Conservation (phyloP, 1,140 invertebrate species). For the Cyclina sinensis region DNA sequence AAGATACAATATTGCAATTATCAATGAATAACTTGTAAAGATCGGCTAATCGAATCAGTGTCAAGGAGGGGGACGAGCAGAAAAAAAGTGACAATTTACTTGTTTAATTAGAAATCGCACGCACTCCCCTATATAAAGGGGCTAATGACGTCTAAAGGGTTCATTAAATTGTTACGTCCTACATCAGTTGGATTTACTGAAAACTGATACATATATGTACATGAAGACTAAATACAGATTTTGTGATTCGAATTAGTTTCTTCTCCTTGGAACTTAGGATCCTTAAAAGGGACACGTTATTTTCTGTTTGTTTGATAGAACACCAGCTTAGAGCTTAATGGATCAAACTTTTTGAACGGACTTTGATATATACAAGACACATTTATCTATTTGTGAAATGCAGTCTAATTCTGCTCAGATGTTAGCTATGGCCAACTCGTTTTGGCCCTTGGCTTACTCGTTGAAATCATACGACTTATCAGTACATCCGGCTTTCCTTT, state of each 20-base stretch:
- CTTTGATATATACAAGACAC: neutral
- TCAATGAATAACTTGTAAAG: constrained; percentile 61
- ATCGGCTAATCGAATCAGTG: constrained; percentile 65
- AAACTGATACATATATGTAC: neutral
- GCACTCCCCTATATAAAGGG: constrained; percentile 36
- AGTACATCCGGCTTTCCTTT: constrained; percentile 52
- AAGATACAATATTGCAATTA: constrained; percentile 61
- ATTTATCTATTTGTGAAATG: constrained; percentile 13
- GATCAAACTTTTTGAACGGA: neutral
- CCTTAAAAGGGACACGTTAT: no score
- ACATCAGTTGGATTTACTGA: neutral
- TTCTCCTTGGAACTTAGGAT: no score
- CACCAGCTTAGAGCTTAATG: no score
- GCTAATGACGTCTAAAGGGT: constrained; percentile 19
- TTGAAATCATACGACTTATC: constrained; percentile 60
- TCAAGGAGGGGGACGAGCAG: constrained; percentile 46
- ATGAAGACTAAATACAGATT: no score
- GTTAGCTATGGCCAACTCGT: constrained; percentile 56
- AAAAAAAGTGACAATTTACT: constrained; percentile 55
- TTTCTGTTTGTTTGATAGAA: no score
- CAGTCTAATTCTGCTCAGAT: constrained; percentile 50
- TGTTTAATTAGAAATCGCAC: neutral
- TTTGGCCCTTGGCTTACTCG: constrained; percentile 56
- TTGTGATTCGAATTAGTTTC: no score
- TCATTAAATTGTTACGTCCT: constrained; percentile 54